These are phyloP conservation scores for Furcifer pardalis DNA, from an alignment of 2,797 vertebrate genomes.

Conservation along the genomic window DNA sequence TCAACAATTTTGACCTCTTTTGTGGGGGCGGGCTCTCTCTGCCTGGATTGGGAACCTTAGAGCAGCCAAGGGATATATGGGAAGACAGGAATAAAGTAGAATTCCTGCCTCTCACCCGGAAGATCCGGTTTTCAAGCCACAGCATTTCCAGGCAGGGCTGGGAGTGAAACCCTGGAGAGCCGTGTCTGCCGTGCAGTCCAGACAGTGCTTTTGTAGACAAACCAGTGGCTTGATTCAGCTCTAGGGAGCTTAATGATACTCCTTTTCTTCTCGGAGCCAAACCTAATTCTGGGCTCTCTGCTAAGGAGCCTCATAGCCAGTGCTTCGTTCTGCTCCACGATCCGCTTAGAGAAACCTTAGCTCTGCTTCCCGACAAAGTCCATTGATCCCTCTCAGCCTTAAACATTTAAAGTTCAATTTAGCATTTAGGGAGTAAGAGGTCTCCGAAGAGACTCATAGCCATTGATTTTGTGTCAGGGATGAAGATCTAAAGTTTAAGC, in stretches of 20 bases:
- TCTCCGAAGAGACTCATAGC: constrained; percentile 91
- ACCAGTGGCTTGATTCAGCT: no score
- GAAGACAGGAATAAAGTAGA: no score
- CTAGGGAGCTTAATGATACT: not conserved
- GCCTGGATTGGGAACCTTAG: not conserved
- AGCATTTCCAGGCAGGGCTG: not conserved
- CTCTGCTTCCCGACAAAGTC: constrained; percentile 81
- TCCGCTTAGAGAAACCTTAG: constrained; percentile 66
- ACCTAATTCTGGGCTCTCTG: constrained; percentile 83
- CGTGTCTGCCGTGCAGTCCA: not conserved
- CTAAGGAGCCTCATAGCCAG: constrained; percentile 86
- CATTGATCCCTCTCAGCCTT: constrained; percentile 92
- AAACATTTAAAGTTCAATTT: constrained; percentile 99
- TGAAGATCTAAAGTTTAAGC: constrained; percentile 91
- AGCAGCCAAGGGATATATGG: no score
- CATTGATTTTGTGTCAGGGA: constrained; percentile 98
- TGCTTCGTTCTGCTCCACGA: constrained; percentile 71
- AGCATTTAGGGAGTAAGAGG: constrained; percentile 97
- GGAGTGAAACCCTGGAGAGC: not conserved
- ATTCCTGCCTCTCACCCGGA: no score
- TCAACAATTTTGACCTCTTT: not conserved
- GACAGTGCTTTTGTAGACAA: not conserved
- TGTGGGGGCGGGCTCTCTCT: not conserved
- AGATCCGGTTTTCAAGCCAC: no score
- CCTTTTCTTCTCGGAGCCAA: constrained; percentile 24